Conservation (phyloP, 2,797 vertebrate genomes). For the Sebastiscus albofasciatus region DNA sequence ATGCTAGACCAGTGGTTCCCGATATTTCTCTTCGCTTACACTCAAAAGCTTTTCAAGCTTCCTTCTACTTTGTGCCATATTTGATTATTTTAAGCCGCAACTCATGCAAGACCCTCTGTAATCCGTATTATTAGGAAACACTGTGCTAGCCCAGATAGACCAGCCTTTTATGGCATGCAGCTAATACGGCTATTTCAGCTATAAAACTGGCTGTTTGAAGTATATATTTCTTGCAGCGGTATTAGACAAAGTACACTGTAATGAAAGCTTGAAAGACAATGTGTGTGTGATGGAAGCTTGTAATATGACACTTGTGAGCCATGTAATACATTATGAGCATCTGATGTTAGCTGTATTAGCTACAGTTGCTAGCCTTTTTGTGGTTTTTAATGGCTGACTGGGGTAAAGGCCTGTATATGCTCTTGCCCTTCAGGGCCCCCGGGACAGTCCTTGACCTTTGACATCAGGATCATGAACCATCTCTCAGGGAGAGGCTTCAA, state of each 20-base stretch:
- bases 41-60: conserved; percentile 58
- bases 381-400: conserved; percentile 77
- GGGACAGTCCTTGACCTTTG: conserved; percentile 63
- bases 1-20: conserved; percentile 74
- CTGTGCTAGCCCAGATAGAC: conserved; percentile 70
- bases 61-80: conserved; percentile 51
- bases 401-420: conserved; percentile 74
- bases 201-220: conserved; percentile 69
- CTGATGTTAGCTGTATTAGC: conserved; percentile 75
- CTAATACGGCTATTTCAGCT: conserved; percentile 79
- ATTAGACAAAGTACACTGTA: conserved; percentile 72
- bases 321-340: conserved; percentile 72
- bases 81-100: conserved; percentile 67
- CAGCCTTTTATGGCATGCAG: conserved; percentile 76
- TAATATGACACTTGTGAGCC: conserved; percentile 66
- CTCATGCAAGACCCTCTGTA: conserved; percentile 66
- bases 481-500: conserved; percentile 64
- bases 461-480: conserved; percentile 62
- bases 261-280: conserved; percentile 69
- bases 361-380: conserved; percentile 66
- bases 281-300: conserved; percentile 64
- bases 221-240: conserved; percentile 71
- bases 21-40: conserved; percentile 42
- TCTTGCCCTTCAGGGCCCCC: conserved; percentile 69
- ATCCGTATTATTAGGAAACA: conserved; percentile 72